Conservation (phyloP, 2,888 invertebrate species). For the Nephrocerus scutellatus region DNA sequence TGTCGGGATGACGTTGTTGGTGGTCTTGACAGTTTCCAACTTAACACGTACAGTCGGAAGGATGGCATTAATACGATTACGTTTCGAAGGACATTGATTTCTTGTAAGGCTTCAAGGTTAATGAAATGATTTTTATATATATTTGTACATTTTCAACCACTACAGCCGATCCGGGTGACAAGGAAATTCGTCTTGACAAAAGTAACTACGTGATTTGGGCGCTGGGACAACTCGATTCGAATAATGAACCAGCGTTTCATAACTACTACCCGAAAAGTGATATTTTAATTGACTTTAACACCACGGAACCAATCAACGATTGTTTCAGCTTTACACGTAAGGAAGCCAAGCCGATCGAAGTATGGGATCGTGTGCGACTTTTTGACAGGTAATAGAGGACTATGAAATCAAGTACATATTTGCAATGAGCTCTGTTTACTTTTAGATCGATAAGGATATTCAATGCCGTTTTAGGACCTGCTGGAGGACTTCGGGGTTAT, state of each 20-base stretch:
- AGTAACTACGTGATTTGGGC: slow-evolving; percentile 74
- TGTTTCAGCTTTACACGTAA: slow-evolving; percentile 65
- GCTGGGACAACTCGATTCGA: slow-evolving; percentile 68
- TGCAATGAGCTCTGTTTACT: slow-evolving; percentile 41
- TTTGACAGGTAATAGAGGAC: slow-evolving; percentile 51
- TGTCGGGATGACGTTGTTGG: slow-evolving; percentile 78
- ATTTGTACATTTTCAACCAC: slow-evolving; percentile 13
- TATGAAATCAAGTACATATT: not conserved
- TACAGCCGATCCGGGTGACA: slow-evolving; percentile 70
- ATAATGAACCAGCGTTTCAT: slow-evolving; percentile 76
- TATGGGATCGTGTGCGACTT: slow-evolving; percentile 60
- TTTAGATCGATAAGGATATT: slow-evolving; percentile 63
- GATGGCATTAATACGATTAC: slow-evolving; percentile 73
- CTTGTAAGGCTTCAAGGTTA: slow-evolving; percentile 53
- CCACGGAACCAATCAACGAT: slow-evolving; percentile 58
- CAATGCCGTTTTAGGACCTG: slow-evolving; percentile 73
- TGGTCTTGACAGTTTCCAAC: slow-evolving; percentile 73
- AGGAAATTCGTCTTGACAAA: slow-evolving; percentile 59
- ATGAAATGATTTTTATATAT: not conserved
- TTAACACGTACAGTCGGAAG: slow-evolving; percentile 63
- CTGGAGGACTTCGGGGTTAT: slow-evolving; percentile 73
- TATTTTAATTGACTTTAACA: slow-evolving; percentile 59
- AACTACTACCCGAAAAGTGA: slow-evolving; percentile 68
- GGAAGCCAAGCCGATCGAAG: slow-evolving; percentile 39
- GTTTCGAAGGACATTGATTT: slow-evolving; percentile 67